These are phyloP conservation scores for Tinea semifulvella DNA, from an alignment of 2,888 invertebrate genomes.

Conservation along the genomic window DNA sequence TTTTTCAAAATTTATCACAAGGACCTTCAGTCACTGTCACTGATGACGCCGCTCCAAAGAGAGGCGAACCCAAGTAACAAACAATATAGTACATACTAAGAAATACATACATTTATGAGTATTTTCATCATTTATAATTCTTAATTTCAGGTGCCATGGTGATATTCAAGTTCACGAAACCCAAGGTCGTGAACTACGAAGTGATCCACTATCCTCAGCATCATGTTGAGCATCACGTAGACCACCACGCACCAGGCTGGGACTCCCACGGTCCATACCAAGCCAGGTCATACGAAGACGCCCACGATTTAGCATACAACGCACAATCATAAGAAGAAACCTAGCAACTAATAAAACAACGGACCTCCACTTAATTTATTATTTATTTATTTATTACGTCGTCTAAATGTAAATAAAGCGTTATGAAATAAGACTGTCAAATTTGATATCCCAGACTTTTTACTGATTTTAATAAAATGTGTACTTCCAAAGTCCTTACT, in stretches of 20 bases:
- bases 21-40: no score
- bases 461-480: constrained; percentile 8
- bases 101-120: no score
- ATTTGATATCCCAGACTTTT: constrained; percentile 30
- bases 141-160: constrained; percentile 71
- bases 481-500: no score
- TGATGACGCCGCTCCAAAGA: no score
- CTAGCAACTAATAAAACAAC: constrained; percentile 24
- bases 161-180: constrained; percentile 87
- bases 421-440: constrained; percentile 48
- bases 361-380: constrained; percentile 58
- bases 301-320: constrained; percentile 69
- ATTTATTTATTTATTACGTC: constrained; percentile 48
- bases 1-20: no score
- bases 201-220: constrained; percentile 84
- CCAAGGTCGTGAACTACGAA: constrained; percentile 88
- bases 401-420: constrained; percentile 55
- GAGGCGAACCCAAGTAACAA: no score
- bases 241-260: constrained; percentile 61
- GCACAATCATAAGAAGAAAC: constrained; percentile 43
- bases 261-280: constrained; percentile 70
- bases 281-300: constrained; percentile 65
- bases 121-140: background rate
- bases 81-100: no score
- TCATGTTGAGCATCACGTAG: constrained; percentile 74